phyloP scores from a whole-genome alignment of 2,113 vertebrate species.

The Vulpes vulpes region DNA sequence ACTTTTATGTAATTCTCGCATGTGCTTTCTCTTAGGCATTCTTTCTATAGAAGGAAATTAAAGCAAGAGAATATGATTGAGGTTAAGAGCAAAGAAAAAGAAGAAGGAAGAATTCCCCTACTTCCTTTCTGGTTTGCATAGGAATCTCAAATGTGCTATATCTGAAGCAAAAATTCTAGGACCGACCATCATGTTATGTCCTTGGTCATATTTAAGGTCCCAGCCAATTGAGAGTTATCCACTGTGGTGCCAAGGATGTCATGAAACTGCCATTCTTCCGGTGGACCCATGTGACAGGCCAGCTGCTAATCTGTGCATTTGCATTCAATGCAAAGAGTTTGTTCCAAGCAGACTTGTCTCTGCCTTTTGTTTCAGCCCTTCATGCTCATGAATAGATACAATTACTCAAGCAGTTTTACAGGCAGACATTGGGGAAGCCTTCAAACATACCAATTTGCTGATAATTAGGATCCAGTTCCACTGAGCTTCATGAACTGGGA shows the following conservation, averaged over 20 bases:
- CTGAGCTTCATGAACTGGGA: not conserved
- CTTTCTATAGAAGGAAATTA: conserved; percentile 47
- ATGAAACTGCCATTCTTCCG: not conserved
- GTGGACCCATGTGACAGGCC: not conserved
- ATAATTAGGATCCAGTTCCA: not conserved
- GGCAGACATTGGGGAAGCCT: not conserved
- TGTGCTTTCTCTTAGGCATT: conserved; percentile 42
- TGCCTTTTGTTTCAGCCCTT: not conserved
- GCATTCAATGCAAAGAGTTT: not conserved
- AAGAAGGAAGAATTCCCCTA: conserved; percentile 40
- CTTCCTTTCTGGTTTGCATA: conserved; percentile 46
- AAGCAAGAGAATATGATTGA: not conserved
- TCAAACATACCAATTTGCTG: not conserved
- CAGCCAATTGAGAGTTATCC: not conserved
- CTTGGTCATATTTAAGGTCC: not conserved
- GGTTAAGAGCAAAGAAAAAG: conserved; percentile 45
- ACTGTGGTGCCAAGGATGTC: not conserved
- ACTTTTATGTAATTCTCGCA: conserved; percentile 28
- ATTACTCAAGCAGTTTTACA: not conserved
- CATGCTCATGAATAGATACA: not conserved
- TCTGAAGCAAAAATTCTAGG: not conserved
- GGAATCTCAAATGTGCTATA: not conserved
- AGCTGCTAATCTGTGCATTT: not conserved
- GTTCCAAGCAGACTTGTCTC: not conserved
- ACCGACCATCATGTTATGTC: not conserved